phyloP scores from a whole-genome alignment of 1,140 invertebrate genomes.

The Drosophila guanche region DNA sequence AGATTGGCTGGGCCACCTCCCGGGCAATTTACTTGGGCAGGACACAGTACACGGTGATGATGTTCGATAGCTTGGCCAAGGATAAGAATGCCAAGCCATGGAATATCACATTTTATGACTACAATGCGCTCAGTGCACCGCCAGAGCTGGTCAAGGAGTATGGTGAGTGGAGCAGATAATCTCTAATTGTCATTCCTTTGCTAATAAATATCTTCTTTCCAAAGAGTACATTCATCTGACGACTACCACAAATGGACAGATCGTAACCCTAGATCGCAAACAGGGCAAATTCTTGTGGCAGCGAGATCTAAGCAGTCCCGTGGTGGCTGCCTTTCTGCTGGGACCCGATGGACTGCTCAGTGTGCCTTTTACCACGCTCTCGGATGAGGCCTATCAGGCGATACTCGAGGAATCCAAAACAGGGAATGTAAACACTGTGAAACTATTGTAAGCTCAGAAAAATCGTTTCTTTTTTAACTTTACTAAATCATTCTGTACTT shows the following conservation, averaged over 20 bases:
- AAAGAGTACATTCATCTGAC: constrained; percentile 94
- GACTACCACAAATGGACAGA: constrained; percentile 93
- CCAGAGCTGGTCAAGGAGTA: constrained; percentile 91
- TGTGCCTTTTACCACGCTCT: constrained; percentile 95
- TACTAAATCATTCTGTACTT: background rate
- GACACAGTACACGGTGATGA: constrained; percentile 97
- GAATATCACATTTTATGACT: constrained; percentile 98
- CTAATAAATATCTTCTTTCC: background rate
- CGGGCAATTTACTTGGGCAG: constrained; percentile 84
- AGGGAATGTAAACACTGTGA: constrained; percentile 87
- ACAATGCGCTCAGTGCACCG: constrained; percentile 90
- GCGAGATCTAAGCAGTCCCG: constrained; percentile 92
- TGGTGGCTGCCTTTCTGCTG: constrained; percentile 95
- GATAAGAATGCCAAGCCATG: constrained; percentile 90
- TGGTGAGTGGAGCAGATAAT: constrained; percentile 85
- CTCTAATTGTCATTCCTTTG: background rate
- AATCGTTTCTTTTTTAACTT: constrained; percentile 74
- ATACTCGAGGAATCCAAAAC: constrained; percentile 87
- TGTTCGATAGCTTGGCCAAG: constrained; percentile 93
- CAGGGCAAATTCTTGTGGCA: constrained; percentile 93
- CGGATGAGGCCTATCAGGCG: constrained; percentile 91
- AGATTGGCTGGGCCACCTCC: constrained; percentile 77
- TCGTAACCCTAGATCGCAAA: constrained; percentile 91
- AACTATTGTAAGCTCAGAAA: constrained; percentile 88
- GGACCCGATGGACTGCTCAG: constrained; percentile 91